Evolutionary conservation across 2,888 invertebrate species (phyloP).

Genomic region (Drosophila diplacantha): DNA sequence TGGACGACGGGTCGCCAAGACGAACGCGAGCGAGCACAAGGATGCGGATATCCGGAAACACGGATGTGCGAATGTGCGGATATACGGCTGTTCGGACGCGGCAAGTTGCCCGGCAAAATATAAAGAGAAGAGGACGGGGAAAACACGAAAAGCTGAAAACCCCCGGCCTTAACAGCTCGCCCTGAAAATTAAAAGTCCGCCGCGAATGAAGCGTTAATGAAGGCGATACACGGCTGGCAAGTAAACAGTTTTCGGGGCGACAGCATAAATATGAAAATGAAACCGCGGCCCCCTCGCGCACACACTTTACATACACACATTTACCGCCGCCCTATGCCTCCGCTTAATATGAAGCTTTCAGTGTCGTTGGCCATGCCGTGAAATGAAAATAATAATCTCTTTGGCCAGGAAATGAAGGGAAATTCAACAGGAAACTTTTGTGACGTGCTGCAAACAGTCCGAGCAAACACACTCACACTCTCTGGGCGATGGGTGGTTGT

Average conservation of each 20-base stretch:
- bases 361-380: slow-evolving; percentile 44
- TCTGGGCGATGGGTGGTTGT: slow-evolving; percentile 19
- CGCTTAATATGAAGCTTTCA: slow-evolving; percentile 46
- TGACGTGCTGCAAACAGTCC: slow-evolving; percentile 68
- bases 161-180: slow-evolving; percentile 43
- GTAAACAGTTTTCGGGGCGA: slow-evolving; percentile 50
- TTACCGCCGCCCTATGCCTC: slow-evolving; percentile 10
- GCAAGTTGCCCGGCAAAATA: slow-evolving; percentile 38
- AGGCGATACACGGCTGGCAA: slow-evolving; percentile 45
- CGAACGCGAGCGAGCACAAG: slow-evolving; percentile 28
- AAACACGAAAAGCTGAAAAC: slow-evolving; percentile 10
- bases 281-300: not conserved
- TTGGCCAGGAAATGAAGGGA: slow-evolving; percentile 70
- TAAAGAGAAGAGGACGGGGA: not conserved
- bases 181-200: slow-evolving; percentile 53
- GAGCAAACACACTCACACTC: slow-evolving; percentile 48
- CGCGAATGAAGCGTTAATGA: slow-evolving; percentile 68
- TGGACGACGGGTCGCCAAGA: slow-evolving; percentile 11
- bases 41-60: slow-evolving; percentile 30
- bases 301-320: not conserved
- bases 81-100: slow-evolving; percentile 34
- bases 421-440: slow-evolving; percentile 71
- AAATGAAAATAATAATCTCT: slow-evolving; percentile 70
- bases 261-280: slow-evolving; percentile 51
- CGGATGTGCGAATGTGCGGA: slow-evolving; percentile 42